phyloP scores from a whole-genome alignment of 2,113 vertebrate genomes.

The Mystacornis crossleyi region DNA sequence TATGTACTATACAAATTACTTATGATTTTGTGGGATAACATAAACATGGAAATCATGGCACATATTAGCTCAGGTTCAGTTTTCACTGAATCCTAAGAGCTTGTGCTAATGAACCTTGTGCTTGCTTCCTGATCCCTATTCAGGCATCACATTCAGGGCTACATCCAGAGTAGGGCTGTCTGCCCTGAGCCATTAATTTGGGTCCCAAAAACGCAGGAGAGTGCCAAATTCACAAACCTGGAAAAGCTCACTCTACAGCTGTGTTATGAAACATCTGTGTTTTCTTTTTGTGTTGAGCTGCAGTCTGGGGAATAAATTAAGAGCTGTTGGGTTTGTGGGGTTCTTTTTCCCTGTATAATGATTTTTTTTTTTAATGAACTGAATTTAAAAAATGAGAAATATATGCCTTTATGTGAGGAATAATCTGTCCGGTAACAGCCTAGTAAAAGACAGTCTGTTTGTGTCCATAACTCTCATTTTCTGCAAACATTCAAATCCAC shows the following conservation, averaged over 20 bases:
- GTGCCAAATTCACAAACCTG: conserved; percentile 32
- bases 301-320: conserved; percentile 29
- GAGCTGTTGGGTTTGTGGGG: neutral
- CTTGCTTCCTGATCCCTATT: neutral
- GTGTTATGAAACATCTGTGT: conserved; percentile 43
- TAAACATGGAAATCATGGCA: neutral
- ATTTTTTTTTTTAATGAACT: neutral
- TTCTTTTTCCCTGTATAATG: neutral
- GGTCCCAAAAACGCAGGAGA: neutral
- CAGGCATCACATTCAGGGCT: neutral
- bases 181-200: neutral
- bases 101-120: neutral
- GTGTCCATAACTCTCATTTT: neutral
- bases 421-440: neutral
- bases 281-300: conserved; percentile 12
- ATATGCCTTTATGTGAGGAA: neutral
- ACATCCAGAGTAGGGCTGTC: neutral
- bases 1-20: neutral
- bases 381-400: neutral
- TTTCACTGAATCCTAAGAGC: neutral
- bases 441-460: neutral
- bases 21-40: neutral
- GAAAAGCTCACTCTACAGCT: conserved; percentile 31
- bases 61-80: neutral
- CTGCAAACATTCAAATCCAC: neutral